phyloP scores from a whole-genome alignment of 2,113 vertebrate species.

The Himantopus leucocephalus region DNA sequence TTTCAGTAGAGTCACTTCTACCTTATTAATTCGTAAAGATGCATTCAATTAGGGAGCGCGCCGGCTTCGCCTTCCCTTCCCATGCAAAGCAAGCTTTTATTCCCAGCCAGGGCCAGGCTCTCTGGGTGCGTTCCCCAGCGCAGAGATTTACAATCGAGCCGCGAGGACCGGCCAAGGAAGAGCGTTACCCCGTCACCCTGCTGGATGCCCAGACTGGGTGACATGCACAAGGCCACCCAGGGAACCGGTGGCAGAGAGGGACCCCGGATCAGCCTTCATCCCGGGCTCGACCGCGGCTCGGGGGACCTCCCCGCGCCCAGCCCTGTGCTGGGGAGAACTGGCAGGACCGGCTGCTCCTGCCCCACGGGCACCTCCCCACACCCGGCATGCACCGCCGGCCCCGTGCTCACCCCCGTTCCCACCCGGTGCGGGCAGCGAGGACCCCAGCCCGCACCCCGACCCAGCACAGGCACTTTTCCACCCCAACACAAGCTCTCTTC shows the following conservation, averaged over 20 bases:
- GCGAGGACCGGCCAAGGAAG: background rate
- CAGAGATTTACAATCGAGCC: background rate
- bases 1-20: background rate
- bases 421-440: fast-evolving
- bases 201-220: background rate
- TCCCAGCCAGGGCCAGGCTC: background rate
- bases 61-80: background rate
- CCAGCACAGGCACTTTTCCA: background rate
- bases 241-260: background rate
- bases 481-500: fast-evolving
- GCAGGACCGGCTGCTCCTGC: slow-evolving; percentile 32
- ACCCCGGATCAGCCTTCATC: background rate
- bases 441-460: background rate
- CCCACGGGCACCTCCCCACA: background rate
- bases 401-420: background rate
- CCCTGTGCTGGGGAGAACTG: background rate
- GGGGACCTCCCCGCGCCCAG: background rate
- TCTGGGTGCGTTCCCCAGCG: background rate
- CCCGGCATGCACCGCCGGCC: background rate
- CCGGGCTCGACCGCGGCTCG: fast-evolving
- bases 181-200: background rate
- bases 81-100: background rate
- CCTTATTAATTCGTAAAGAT: background rate
- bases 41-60: background rate
- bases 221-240: background rate